Evolutionary conservation across 2,888 invertebrate species (phyloP), one percentile per base, ranked within the genome.

Genomic region (Limnephilus rhombicus): DNA sequence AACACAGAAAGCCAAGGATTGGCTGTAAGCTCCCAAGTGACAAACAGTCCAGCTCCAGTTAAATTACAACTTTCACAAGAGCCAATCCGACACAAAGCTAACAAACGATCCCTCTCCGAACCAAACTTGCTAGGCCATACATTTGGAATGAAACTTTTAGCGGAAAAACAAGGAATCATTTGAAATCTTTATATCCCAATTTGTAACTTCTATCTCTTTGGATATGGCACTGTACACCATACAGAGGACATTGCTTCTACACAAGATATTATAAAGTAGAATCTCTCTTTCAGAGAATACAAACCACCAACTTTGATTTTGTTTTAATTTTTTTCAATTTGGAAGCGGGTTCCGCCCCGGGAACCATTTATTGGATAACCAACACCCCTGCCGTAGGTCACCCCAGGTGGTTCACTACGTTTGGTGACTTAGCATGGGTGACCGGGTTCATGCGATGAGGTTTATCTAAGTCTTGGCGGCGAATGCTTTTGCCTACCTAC

Each of bases 21-120:
- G 91, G 86, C 81, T 85, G 80, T 86, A 91, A 88, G 87, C 92
- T 91, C 92, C 92, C 90, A 80, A 90, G 92, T 92, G 92, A 92
- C 90, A 92, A 91, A 92, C 88, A 92, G 92, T 92, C 92, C 90
- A 80, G 90, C 90, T 90, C 41, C 90, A 31, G 90, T 87, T 92
- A 92, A 92, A 92, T 92, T 92, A 92, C 92, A 91, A 92, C 92
- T 92, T 90, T 37, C 91, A 91, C 90, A 85, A 83, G 90, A 87
- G 80, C 82, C 92, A 90, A 90, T 90, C 92, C 92, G 87, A 80
- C 85, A 85, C 90, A 81, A 85, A 85, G 91, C 91, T 92, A 92
- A 92, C 92, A 92, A 92, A 92, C 90, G 92, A 88, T 89, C 82
- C 85, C 34, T 68, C 86, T 87, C 80, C 86, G 53, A 91, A 87